These are phyloP conservation scores for Propithecus coquereli DNA, from an alignment of 2,113 vertebrate species.

Conservation along the genomic window DNA sequence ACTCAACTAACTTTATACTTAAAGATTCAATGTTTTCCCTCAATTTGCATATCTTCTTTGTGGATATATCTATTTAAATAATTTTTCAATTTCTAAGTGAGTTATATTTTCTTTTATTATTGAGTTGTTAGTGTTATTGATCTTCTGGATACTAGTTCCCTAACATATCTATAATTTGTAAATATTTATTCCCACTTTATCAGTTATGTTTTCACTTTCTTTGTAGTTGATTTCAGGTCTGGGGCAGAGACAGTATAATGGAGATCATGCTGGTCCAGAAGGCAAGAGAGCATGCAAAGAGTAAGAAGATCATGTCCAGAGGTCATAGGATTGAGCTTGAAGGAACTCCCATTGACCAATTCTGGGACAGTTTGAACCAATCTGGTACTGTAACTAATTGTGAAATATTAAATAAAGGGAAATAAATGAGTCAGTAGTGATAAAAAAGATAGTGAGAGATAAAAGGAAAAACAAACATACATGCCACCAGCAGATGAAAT, in stretches of 20 bases:
- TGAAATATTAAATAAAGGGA: not conserved
- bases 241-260: not conserved
- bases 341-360: not conserved
- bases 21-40: not conserved
- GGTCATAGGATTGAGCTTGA: not conserved
- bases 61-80: not conserved
- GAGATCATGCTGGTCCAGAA: not conserved
- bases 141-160: not conserved
- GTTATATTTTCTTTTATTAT: not conserved
- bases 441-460: not conserved
- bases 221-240: not conserved
- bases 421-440: not conserved
- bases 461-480: not conserved
- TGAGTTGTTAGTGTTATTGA: not conserved
- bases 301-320: not conserved
- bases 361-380: not conserved
- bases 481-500: not conserved
- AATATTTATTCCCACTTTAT: not conserved
- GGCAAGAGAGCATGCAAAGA: not conserved
- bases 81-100: not conserved
- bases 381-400: not conserved
- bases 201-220: not conserved
- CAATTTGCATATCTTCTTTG: not conserved
- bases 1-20: not conserved
- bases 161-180: not conserved